A percentile compares a stretch with the other conserved stretches of the same genome.
Conservation (phyloP, 2,888 invertebrate species). For the Alsophila aescularia region DNA sequence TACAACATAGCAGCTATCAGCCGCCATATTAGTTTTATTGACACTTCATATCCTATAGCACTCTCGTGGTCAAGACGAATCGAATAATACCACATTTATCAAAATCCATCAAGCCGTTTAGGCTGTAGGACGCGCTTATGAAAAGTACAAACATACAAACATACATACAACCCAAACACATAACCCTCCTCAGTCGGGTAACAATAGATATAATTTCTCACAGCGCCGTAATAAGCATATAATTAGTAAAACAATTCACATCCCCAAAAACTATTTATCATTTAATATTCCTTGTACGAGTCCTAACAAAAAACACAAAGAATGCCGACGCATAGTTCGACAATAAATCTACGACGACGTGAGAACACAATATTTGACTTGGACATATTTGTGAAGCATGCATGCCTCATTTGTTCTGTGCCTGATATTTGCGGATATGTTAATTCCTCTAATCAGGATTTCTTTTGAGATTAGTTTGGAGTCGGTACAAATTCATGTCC, state of each 20-base stretch:
- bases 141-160: no score
- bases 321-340: constrained; percentile 8
- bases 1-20: no score
- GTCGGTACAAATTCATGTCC: no score
- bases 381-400: constrained; percentile 9
- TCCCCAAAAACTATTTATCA: constrained; percentile 6
- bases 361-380: constrained; percentile 12
- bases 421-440: constrained; percentile 7
- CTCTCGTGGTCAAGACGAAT: no score
- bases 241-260: constrained; percentile 1
- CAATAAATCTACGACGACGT: constrained; percentile 8
- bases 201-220: not conserved
- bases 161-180: no score
- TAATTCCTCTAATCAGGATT: not conserved
- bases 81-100: no score
- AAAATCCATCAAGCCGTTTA: no score
- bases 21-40: no score
- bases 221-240: not conserved
- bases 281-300: constrained; percentile 13
- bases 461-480: no score
- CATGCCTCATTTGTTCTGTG: constrained; percentile 5
- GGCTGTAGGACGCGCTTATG: no score
- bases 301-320: constrained; percentile 12
- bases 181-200: no score
- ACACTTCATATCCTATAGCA: no score